A percentile compares a stretch with the other conserved stretches of the same genome.
These are phyloP conservation scores for Agrilus mali DNA, from an alignment of 2,888 invertebrate genomes.

Conservation along the genomic window DNA sequence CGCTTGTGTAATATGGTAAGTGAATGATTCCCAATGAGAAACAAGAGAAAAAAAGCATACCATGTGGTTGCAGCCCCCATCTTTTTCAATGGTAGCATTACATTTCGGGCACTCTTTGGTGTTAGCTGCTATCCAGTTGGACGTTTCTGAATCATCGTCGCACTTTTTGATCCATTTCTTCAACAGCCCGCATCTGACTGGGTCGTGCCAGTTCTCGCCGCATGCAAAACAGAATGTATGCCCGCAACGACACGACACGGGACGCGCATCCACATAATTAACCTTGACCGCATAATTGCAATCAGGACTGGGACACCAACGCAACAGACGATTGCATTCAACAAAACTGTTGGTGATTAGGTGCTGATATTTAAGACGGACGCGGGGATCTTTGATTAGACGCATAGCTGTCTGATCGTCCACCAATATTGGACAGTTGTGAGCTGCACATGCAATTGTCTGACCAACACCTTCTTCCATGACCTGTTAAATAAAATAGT, in stretches of 20 bases:
- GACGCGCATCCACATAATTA: conserved; percentile 69
- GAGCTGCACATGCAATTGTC: conserved; percentile 95
- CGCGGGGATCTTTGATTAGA: conserved; percentile 72
- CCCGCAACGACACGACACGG: conserved; percentile 88
- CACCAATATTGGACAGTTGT: conserved; percentile 91
- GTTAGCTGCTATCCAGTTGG: conserved; percentile 99
- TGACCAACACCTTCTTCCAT: conserved; percentile 95
- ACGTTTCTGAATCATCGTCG: conserved; percentile 98
- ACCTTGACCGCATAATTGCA: conserved; percentile 89
- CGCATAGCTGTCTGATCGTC: conserved; percentile 96
- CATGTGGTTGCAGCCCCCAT: conserved; percentile 99
- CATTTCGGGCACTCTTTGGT: conserved; percentile 99
- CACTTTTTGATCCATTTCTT: conserved; percentile 98
- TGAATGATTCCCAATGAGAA: too few relatives aligned
- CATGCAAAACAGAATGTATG: conserved; percentile 95
- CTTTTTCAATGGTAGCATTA: conserved; percentile 90
- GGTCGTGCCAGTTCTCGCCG: conserved; percentile 97
- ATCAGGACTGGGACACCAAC: conserved; percentile 98
- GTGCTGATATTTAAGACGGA: conserved; percentile 90
- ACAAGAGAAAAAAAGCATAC: conserved; percentile 23
- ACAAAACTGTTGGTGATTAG: conserved; percentile 98
- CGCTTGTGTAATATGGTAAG: too few relatives aligned
- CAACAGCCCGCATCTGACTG: conserved; percentile 86
- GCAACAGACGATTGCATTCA: conserved; percentile 90
- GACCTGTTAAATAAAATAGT: conserved; percentile 27